Conservation (phyloP, 2,797 vertebrate genomes). For the Amazona finschi region DNA sequence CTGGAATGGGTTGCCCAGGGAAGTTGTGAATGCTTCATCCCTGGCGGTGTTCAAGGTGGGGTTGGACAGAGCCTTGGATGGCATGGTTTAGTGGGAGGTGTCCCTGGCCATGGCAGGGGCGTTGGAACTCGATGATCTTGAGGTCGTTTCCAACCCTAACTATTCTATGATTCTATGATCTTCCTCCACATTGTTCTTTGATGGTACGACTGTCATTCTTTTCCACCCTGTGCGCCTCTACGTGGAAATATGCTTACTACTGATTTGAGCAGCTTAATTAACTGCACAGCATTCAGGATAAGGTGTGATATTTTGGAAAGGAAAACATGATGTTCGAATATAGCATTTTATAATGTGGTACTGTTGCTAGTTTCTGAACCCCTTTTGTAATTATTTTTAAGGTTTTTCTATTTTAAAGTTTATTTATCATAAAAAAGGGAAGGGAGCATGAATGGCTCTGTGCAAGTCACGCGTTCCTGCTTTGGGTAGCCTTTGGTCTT, state of each 20-base stretch:
- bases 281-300: not conserved
- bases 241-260: not conserved
- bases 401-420: not conserved
- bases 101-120: too few relatives aligned
- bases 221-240: rapidly evolving
- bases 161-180: too few relatives aligned
- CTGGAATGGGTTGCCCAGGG: too few relatives aligned
- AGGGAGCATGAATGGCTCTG: not conserved
- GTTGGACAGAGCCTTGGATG: too few relatives aligned
- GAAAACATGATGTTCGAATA: not conserved
- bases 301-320: not conserved
- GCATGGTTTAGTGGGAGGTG: too few relatives aligned
- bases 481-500: not conserved
- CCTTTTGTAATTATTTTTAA: not conserved
- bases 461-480: not conserved
- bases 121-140: too few relatives aligned
- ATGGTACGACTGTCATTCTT: not conserved
- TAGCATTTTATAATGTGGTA: not conserved
- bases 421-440: not conserved
- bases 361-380: not conserved
- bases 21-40: too few relatives aligned
- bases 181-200: not conserved
- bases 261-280: not conserved
- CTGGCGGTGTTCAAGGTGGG: too few relatives aligned
- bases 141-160: too few relatives aligned